Conservation (phyloP, 2,888 invertebrate species). For the Phragmatobia fuliginosa region DNA sequence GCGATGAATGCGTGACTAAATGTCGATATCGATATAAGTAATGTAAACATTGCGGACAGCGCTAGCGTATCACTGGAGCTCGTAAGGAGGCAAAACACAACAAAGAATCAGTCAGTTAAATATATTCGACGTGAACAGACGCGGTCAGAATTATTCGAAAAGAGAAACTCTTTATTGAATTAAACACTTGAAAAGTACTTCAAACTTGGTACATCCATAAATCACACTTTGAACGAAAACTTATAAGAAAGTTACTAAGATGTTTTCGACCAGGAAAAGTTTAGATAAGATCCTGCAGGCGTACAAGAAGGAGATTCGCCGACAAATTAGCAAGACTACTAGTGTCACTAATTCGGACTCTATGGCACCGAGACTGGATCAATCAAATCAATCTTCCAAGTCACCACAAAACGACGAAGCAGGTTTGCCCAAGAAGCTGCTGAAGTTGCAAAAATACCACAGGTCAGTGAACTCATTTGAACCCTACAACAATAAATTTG, state of each 20-base stretch:
- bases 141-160: slow-evolving; percentile 44
- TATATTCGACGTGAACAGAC: slow-evolving; percentile 66
- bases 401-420: slow-evolving; percentile 72
- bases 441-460: slow-evolving; percentile 86
- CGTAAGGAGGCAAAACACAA: slow-evolving; percentile 81
- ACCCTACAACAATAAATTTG: slow-evolving; percentile 61
- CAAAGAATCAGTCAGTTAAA: slow-evolving; percentile 83
- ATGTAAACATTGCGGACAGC: slow-evolving; percentile 78
- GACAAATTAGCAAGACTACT: slow-evolving; percentile 87
- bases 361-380: slow-evolving; percentile 83
- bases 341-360: slow-evolving; percentile 88
- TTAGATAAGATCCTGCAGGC: slow-evolving; percentile 74
- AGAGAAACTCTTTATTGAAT: slow-evolving; percentile 50
- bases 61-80: slow-evolving; percentile 69
- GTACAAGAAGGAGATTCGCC: slow-evolving; percentile 79
- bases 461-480: slow-evolving; percentile 83
- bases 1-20: slow-evolving; percentile 34
- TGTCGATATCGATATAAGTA: slow-evolving; percentile 73
- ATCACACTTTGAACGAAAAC: slow-evolving; percentile 23
- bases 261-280: slow-evolving; percentile 79
- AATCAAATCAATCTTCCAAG: slow-evolving; percentile 66
- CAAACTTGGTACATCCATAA: slow-evolving; percentile 25
- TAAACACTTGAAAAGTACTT: slow-evolving; percentile 39
- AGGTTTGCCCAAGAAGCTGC: slow-evolving; percentile 77
- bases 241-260: slow-evolving; percentile 50